Base-by-base conservation (phyloP, 37 sponge, comb jelly and placozoan genomes). In the Halichondria panicea region DNA sequence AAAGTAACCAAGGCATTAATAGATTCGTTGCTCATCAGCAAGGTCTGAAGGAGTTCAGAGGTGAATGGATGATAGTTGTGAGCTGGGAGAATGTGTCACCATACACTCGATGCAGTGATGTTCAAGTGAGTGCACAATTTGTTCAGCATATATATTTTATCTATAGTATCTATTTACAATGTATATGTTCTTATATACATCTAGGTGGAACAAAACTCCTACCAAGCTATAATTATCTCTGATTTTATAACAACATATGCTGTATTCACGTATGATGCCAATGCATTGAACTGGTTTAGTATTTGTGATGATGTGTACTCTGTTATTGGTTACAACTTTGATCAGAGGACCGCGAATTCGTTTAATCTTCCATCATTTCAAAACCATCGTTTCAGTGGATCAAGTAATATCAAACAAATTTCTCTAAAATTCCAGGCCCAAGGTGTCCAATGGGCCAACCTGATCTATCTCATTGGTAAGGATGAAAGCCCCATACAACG, bases 231-330 rank as follows among this genome's bases (percentile, higher is more conserved):
- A 31, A 61, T 92, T 12, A 72, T 87, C 21, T 84, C 93, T 32
- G 85, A 92, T 57, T 71, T 68, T 0, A 36, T 24, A n/a, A 61
- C 73, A 32, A 61, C 84, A 8, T 92, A 69, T 54, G 60, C 81
- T 22, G 62, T 92, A 40, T 92, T 80, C 77, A 81, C 77, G 21
- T 92, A 92, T 63, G 80, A 84, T 63, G 76, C 86, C 48, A 54
- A 80, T n/a, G 21, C 52, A 56, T 35, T 92, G 74, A 38, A 80
- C 21, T 92, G 93, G 93, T n/a, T n/a, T n/a, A 43, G 59, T 53
- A 67, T 75, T 0, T n/a, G 28, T 3, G 44, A 43, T 4, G 37
- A n/a, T 31, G 9, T 37, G 37, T 66, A 69, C 32, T 74, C 86
- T 4, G 78, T 71, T 22, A 63, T 86, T 18, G 92, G 92, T 5